A percentile compares a stretch with the other conserved stretches of the same genome.
Evolutionary conservation across 2,797 vertebrate species (phyloP).

Genomic region (Artibeus jamaicensis): DNA sequence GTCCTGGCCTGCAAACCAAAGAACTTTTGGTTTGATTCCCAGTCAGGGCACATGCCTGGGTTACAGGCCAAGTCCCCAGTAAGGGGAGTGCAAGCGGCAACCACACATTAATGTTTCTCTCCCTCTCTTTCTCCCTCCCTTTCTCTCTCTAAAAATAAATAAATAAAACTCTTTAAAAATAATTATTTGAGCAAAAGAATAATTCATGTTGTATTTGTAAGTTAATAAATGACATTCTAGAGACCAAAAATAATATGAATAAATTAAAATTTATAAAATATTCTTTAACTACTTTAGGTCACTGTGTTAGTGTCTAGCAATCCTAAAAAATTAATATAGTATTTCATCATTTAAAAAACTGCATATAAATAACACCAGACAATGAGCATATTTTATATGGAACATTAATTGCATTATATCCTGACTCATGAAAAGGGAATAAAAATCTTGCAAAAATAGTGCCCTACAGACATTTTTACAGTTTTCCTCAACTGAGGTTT

Average conservation of each 20-base stretch:
- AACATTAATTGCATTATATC: background rate
- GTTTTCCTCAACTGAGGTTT: background rate
- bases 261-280: slow-evolving; percentile 2
- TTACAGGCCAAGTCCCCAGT: no score
- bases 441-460: background rate
- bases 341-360: background rate
- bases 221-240: background rate
- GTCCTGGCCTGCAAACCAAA: no score
- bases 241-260: background rate
- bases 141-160: no score
- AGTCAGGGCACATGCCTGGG: no score
- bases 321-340: background rate
- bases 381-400: background rate
- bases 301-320: background rate
- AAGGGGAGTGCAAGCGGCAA: no score
- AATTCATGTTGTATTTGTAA: background rate
- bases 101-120: no score
- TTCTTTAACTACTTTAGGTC: background rate
- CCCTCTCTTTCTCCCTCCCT: no score
- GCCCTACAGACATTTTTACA: background rate
- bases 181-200: background rate
- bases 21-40: no score
- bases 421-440: background rate
- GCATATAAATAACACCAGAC: background rate
- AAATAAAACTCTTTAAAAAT: background rate